phyloP scores from a whole-genome alignment of 2,113 vertebrate genomes.

The Chelonoidis abingdonii region DNA sequence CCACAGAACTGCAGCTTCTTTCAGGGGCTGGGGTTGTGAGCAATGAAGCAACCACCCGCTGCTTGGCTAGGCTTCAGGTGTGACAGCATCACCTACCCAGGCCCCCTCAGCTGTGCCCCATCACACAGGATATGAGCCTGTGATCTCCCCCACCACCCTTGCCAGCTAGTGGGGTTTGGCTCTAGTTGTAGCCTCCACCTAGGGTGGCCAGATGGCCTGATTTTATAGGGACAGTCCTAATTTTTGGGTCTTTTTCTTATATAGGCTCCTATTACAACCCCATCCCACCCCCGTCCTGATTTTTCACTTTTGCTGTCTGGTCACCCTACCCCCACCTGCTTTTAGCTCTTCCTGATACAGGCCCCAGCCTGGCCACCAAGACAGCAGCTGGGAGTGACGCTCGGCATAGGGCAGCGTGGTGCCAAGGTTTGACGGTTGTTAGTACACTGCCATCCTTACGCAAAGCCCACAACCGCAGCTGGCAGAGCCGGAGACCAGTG shows the following conservation, averaged over 20 bases:
- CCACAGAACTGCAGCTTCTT: neutral
- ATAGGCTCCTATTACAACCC: too few relatives aligned
- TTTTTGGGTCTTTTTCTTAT: too few relatives aligned
- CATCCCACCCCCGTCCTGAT: too few relatives aligned
- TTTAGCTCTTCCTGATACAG: too few relatives aligned
- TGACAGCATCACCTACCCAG: neutral
- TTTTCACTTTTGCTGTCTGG: too few relatives aligned
- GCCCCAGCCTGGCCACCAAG: neutral
- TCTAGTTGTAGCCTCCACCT: neutral
- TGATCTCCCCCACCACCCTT: neutral
- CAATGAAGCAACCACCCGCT: neutral
- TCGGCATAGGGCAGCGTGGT: too few relatives aligned
- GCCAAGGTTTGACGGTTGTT: neutral
- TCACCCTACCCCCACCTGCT: neutral
- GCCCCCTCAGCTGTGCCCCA: neutral
- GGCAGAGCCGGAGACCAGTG: neutral
- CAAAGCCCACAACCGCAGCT: neutral
- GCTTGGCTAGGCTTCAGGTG: neutral
- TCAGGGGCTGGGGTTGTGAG: neutral
- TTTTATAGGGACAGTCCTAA: too few relatives aligned
- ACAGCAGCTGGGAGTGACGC: neutral
- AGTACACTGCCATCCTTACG: neutral
- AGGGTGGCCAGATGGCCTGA: too few relatives aligned
- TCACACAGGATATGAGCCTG: neutral
- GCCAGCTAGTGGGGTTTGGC: neutral